These are phyloP conservation scores for Caenorhabditis doughertyi DNA, from an alignment of 2,888 invertebrate species.

Conservation along the genomic window DNA sequence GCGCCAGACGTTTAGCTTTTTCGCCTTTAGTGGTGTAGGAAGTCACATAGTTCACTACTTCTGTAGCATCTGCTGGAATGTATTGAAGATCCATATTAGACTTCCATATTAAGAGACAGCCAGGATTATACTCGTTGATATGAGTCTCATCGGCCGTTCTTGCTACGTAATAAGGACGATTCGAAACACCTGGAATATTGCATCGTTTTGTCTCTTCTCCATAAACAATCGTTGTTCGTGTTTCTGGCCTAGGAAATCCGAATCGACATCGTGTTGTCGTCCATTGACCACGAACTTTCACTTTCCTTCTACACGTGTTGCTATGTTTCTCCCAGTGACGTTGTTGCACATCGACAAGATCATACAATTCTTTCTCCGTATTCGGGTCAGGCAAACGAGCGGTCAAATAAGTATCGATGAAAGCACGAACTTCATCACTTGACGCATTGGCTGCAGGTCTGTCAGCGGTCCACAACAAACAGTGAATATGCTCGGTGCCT, in stretches of 20 bases:
- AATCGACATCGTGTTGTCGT: conserved; percentile 7
- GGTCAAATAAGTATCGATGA: conserved; percentile 12
- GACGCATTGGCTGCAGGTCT: neutral
- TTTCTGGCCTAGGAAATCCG: conserved; percentile 6
- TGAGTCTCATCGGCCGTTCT: neutral
- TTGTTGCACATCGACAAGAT: neutral
- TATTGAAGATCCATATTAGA: neutral
- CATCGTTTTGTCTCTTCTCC: neutral
- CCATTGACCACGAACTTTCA: neutral
- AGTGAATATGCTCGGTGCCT: conserved; percentile 1
- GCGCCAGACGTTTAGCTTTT: neutral
- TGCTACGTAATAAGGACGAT: neutral
- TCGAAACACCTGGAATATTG: neutral
- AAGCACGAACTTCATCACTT: neutral
- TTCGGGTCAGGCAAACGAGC: neutral
- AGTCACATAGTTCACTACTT: neutral
- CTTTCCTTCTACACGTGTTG: conserved; percentile 18
- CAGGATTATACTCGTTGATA: neutral
- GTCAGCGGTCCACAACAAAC: neutral
- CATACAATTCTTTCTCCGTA: neutral
- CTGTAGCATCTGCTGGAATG: neutral
- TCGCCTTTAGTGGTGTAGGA: conserved; percentile 5
- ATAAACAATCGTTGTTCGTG: neutral
- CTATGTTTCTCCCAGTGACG: conserved; percentile 36
- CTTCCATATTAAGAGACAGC: neutral